Evolutionary conservation across 2,113 vertebrate genomes (phyloP), one percentile per base, ranked within the genome.

Genomic region (Puma concolor): DNA sequence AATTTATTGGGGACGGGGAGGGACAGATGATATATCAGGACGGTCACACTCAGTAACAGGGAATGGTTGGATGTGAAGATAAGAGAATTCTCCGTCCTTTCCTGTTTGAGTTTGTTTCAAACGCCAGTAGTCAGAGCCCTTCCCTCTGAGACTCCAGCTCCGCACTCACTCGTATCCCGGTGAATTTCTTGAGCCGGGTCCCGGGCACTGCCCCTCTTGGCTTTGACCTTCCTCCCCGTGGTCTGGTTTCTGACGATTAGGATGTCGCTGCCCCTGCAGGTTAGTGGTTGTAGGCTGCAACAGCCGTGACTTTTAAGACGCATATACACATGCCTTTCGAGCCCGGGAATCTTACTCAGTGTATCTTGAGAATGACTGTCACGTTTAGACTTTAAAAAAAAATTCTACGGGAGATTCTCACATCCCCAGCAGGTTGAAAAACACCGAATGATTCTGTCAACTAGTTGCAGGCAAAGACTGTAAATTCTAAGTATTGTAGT

Each of bases 171-270:
- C 11, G 0, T 21, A 15, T 38, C 33, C 76, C 2, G 5, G 21
- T 0, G 1, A 17, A 4, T 1, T 19, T 10, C 74, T 25, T 0
- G 14, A 21, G 64, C 38, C 15, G 2, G 38, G 50, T 4, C n/a
- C 38, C 10, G 0, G 1, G 21, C 3, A 0, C 7, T 0, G 0
- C 4, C 33, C 44, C 50, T 2, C 0, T 1, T 5, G 44, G 63
- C 36, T 72, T 11, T 41, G 2, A 8, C 50, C 36, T 57, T 41
- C 38, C 16, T 38, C 13, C 27, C 44, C 5, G 2, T 4, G 4
- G 12, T 3, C 33, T 25, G 31, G 29, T 48, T 36, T 38, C 80
- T 5, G 67, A 69, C 1, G 0, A 16, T 1, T 0, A 5, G 0
- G 29, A 29, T 1, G 27, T 0, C 19, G 31, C 76, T 14, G 16